Percentiles rank a stretch among this genome's conserved stretches.
Conservation (phyloP, 2,888 invertebrate genomes). For the Emmelina monodactyla region DNA sequence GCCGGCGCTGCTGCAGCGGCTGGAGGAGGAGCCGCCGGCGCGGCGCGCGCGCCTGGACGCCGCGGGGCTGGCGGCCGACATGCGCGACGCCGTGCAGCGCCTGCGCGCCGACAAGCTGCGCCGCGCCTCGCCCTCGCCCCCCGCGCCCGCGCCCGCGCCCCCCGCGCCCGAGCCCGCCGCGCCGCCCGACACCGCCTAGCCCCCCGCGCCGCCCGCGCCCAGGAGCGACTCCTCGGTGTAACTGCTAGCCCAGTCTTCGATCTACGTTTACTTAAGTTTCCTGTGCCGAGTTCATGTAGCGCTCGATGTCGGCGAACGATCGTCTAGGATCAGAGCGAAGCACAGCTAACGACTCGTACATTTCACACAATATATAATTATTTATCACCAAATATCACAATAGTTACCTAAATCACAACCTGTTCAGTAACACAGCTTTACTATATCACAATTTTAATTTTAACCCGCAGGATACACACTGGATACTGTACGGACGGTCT, state of each 20-base stretch:
- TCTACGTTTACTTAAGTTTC: too few species aligned
- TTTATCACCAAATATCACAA: slow-evolving; percentile 61
- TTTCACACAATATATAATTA: neutral
- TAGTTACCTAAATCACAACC: slow-evolving; percentile 63
- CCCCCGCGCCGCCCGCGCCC: slow-evolving; percentile 1
- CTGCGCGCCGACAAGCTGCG: slow-evolving; percentile 56
- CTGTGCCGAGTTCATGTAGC: too few species aligned
- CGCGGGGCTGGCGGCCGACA: slow-evolving; percentile 55
- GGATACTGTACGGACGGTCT: neutral
- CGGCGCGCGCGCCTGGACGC: slow-evolving; percentile 61
- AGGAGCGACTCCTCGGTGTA: too few species aligned
- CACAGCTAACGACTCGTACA: neutral
- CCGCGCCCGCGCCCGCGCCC: slow-evolving; percentile 23
- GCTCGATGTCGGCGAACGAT: too few species aligned
- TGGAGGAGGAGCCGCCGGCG: slow-evolving; percentile 60
- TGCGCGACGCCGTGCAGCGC: slow-evolving; percentile 57
- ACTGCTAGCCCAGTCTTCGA: too few species aligned
- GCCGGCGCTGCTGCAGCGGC: slow-evolving; percentile 42
- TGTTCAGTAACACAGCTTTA: slow-evolving; percentile 62
- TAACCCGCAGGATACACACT: slow-evolving; percentile 13
- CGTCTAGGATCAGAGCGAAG: too few species aligned
- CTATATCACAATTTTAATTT: slow-evolving; percentile 51
- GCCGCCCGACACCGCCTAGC: slow-evolving; percentile 28
- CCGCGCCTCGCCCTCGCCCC: slow-evolving; percentile 45
- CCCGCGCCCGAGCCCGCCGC: slow-evolving; percentile 23